Percentiles rank a stretch among this genome's conserved stretches.
Evolutionary conservation across 2,888 invertebrate genomes (phyloP).

Genomic region (Oligia strigilis): DNA sequence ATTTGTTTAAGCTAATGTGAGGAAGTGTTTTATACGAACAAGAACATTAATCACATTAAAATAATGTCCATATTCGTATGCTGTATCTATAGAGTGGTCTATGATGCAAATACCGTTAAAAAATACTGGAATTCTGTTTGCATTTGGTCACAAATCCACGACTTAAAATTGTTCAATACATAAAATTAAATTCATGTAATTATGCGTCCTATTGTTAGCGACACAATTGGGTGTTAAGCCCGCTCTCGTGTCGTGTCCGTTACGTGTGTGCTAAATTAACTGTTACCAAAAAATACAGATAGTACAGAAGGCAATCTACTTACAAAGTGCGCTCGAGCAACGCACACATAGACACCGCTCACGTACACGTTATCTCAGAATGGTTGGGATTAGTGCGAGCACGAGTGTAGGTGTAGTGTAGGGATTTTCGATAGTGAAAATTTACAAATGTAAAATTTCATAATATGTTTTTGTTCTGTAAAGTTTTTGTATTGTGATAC

Average conservation of each 20-base stretch:
- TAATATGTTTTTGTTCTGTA: too few species aligned
- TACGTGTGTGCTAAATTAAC: slow-evolving; percentile 43
- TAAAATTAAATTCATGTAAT: too few species aligned
- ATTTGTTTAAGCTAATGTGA: neutral
- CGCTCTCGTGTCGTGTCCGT: slow-evolving; percentile 37
- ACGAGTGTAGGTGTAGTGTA: too few species aligned
- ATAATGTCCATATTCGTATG: neutral
- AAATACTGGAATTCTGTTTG: neutral
- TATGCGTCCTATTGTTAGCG: neutral
- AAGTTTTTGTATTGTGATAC: too few species aligned
- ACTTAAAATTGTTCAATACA: neutral
- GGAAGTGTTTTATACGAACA: neutral
- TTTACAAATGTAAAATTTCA: too few species aligned
- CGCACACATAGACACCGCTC: too few species aligned
- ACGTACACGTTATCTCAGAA: too few species aligned
- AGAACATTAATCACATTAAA: neutral
- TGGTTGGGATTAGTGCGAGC: too few species aligned
- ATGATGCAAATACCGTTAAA: neutral
- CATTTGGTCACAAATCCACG: neutral
- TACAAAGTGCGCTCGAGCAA: too few species aligned
- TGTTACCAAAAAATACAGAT: neutral
- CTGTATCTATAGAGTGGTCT: neutral
- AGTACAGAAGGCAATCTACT: too few species aligned
- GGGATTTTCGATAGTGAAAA: too few species aligned
- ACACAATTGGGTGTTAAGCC: neutral